These are phyloP conservation scores for Alviniconcha marisindica DNA, from an alignment of 1,140 invertebrate species.

Conservation along the genomic window DNA sequence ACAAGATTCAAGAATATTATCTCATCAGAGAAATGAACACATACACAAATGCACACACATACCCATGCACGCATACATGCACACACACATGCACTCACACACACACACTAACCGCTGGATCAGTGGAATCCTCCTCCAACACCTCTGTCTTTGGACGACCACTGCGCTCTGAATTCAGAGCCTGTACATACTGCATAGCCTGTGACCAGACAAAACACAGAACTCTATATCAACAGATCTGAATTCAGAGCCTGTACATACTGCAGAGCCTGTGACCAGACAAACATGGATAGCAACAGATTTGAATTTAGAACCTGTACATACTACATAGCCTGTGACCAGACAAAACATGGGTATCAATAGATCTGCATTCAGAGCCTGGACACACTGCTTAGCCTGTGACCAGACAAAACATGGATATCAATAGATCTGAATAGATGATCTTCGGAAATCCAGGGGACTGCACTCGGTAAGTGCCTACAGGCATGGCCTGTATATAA, in stretches of 20 bases:
- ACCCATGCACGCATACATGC: no score
- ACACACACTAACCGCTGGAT: conserved; percentile 26
- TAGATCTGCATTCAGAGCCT: neutral
- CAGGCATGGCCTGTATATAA: no score
- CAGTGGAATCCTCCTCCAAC: conserved; percentile 52
- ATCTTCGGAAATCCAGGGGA: no score
- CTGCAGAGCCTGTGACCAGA: conserved; percentile 46
- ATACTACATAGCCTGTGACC: conserved; percentile 49
- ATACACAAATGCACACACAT: no score
- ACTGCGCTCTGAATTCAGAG: conserved; percentile 23
- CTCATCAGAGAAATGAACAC: no score
- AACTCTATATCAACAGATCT: neutral
- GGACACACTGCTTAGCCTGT: conserved; percentile 48
- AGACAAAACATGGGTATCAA: neutral
- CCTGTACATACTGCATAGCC: conserved; percentile 45
- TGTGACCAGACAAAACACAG: neutral
- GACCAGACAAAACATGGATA: neutral
- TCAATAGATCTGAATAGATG: neutral
- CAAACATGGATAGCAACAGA: neutral
- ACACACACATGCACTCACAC: no score
- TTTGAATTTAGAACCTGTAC: conserved; percentile 6
- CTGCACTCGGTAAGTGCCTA: no score
- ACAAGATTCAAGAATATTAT: no score
- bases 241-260: neutral
- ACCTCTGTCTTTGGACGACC: conserved; percentile 43